phyloP scores from a whole-genome alignment of 2,888 invertebrate genomes.

The Lithophane semibrunnea region DNA sequence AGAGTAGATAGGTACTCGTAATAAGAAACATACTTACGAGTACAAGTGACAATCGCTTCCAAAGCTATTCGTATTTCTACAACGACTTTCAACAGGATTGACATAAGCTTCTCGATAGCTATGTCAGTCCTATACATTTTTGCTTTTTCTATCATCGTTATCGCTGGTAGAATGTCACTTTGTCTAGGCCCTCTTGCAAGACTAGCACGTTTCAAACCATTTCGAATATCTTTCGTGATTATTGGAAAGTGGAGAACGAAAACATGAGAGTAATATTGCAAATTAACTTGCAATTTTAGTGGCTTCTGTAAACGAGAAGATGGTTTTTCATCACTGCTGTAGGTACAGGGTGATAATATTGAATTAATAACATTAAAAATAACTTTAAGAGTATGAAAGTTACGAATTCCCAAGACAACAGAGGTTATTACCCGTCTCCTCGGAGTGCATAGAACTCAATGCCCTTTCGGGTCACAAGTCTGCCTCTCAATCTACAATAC shows the following conservation, averaged over 20 bases:
- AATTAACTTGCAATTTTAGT: neutral
- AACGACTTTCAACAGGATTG: too few species aligned
- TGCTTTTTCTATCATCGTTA: too few species aligned
- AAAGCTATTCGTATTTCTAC: too few species aligned
- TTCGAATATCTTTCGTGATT: neutral
- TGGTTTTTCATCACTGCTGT: neutral
- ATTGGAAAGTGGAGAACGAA: neutral
- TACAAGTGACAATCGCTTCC: too few species aligned
- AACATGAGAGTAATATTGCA: neutral
- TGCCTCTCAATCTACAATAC: neutral
- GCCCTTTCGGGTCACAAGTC: constrained; percentile 46
- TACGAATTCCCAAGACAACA: constrained; percentile 19
- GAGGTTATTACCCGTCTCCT: constrained; percentile 46
- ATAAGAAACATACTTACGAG: neutral
- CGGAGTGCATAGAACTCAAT: constrained; percentile 36
- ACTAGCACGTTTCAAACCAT: neutral
- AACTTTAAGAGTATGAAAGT: neutral
- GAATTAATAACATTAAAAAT: neutral
- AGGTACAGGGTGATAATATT: constrained; percentile 1
- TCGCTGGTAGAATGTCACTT: too few species aligned
- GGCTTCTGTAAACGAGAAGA: neutral
- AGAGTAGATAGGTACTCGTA: neutral
- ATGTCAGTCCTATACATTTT: too few species aligned
- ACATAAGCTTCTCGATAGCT: too few species aligned
- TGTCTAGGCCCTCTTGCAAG: too few species aligned